These are phyloP conservation scores for Phrynocephalus forsythii DNA, from an alignment of 2,797 vertebrate species.

Conservation along the genomic window DNA sequence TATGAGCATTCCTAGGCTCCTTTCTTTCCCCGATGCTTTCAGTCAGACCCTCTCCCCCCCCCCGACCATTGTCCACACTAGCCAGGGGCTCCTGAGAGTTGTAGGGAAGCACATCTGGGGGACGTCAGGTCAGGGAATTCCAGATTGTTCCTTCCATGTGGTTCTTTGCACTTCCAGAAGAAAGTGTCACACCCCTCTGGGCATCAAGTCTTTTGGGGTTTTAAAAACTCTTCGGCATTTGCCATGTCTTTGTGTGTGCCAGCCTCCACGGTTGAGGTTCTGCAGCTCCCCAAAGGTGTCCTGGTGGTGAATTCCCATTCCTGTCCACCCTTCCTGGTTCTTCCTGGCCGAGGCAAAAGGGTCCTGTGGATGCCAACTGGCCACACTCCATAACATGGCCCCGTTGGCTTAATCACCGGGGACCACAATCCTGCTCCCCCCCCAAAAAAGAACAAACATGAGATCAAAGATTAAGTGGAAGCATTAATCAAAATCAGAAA, in stretches of 20 bases:
- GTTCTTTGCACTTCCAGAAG: not conserved
- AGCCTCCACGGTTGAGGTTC: not conserved
- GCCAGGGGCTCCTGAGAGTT: not conserved
- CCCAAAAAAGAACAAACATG: not conserved
- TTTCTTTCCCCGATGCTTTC: too few relatives aligned
- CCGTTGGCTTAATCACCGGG: not conserved
- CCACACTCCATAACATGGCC: not conserved
- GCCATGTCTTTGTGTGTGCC: too few relatives aligned
- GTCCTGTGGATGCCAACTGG: too few relatives aligned
- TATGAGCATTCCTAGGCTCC: not conserved
- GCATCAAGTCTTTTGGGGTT: too few relatives aligned
- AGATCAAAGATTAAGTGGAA: not conserved
- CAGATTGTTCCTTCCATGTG: too few relatives aligned
- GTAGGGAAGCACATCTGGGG: not conserved
- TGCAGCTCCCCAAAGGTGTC: not conserved
- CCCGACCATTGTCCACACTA: not conserved
- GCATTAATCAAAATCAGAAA: not conserved
- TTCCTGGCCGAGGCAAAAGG: not conserved
- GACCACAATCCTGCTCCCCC: not conserved
- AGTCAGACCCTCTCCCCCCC: not conserved
- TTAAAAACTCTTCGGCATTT: too few relatives aligned
- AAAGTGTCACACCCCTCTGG: too few relatives aligned
- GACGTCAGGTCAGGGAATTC: too few relatives aligned
- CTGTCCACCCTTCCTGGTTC: not conserved
- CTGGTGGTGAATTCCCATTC: rapidly evolving